These are phyloP conservation scores for Brenthis daphne DNA, from an alignment of 2,888 invertebrate species.

Conservation along the genomic window DNA sequence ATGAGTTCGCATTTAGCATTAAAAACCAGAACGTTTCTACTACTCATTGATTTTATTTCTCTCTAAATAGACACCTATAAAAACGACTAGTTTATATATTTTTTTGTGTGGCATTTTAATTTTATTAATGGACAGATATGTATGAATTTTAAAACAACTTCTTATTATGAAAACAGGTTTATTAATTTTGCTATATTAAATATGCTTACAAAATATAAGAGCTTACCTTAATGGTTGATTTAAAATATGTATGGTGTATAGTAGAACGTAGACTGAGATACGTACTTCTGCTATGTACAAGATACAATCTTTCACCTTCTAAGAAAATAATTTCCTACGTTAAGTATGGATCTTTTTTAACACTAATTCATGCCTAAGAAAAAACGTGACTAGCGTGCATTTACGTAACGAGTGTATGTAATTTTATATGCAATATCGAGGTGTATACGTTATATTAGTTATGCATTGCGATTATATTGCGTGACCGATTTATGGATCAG, in stretches of 20 bases:
- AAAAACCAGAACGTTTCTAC: slow-evolving; percentile 15
- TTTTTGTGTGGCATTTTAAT: neutral
- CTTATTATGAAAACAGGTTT: neutral
- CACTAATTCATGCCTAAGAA: slow-evolving; percentile 34
- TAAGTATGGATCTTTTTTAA: slow-evolving; percentile 29
- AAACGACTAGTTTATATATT: slow-evolving; percentile 10
- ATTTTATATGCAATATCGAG: slow-evolving; percentile 35
- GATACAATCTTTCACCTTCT: slow-evolving; percentile 28
- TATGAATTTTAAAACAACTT: neutral
- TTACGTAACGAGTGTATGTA: slow-evolving; percentile 35
- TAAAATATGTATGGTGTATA: slow-evolving; percentile 1
- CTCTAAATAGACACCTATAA: slow-evolving; percentile 4
- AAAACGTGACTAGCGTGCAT: slow-evolving; percentile 34
- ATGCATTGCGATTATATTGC: slow-evolving; percentile 50
- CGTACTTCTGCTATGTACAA: slow-evolving; percentile 11
- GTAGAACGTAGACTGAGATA: slow-evolving; percentile 10
- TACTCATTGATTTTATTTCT: slow-evolving; percentile 16
- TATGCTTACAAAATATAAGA: no score
- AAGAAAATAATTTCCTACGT: slow-evolving; percentile 30
- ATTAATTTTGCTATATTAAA: neutral
- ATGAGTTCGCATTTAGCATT: slow-evolving; percentile 28
- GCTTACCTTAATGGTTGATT: neutral
- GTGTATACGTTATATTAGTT: slow-evolving; percentile 43
- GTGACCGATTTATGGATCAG: slow-evolving; percentile 60
- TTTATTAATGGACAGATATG: no score